These are phyloP conservation scores for Clupea harengus DNA, from an alignment of 2,113 vertebrate genomes.

Conservation along the genomic window DNA sequence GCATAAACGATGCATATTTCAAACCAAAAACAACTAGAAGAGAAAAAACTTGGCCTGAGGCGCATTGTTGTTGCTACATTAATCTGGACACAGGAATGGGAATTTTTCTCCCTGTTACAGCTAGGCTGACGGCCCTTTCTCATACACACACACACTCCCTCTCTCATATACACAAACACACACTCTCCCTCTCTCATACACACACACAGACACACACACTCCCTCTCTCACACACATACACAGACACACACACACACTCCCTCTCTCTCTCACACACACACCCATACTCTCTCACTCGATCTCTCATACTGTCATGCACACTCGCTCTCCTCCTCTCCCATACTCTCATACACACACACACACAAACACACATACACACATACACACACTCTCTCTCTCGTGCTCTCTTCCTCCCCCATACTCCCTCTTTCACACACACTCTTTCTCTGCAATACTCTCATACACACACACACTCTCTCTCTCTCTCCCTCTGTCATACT, in stretches of 20 bases:
- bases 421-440: not conserved
- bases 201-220: not conserved
- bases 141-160: not conserved
- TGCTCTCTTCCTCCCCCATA: not conserved
- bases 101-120: conserved; percentile 72
- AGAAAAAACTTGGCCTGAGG: conserved; percentile 37
- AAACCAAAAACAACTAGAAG: conserved; percentile 1
- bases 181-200: not conserved
- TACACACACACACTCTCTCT: too few relatives aligned
- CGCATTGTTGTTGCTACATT: not conserved
- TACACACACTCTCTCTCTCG: not conserved
- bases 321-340: too few relatives aligned
- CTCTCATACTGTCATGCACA: too few relatives aligned
- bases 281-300: too few relatives aligned
- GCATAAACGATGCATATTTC: conserved; percentile 9
- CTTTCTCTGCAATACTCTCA: not conserved
- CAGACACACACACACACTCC: too few relatives aligned
- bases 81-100: conserved; percentile 61
- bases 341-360: not conserved
- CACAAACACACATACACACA: not conserved
- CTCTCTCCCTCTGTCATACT: not conserved
- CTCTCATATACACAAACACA: not conserved
- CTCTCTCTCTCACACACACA: too few relatives aligned
- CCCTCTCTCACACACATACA: not conserved
- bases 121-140: conserved; percentile 67